Evolutionary conservation across 2,113 vertebrate species (phyloP), one percentile per base, ranked within the genome.

Genomic region (Ageneiosus marmoratus): DNA sequence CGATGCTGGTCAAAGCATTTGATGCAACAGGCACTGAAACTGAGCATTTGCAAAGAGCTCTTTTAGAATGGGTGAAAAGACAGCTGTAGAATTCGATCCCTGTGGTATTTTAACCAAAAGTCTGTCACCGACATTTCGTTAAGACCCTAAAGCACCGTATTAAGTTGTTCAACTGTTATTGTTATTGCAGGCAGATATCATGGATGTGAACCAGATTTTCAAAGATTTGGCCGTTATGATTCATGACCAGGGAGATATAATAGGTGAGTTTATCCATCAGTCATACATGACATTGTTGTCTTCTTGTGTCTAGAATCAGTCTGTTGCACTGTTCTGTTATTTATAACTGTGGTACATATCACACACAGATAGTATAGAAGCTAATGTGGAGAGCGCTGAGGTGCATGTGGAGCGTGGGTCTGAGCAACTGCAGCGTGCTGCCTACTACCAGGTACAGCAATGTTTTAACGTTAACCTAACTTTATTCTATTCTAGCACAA

Each of bases 141-240:
- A 41, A 41, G 37, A 41, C 37, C 37, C 5, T 5, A 41, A 5
- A 5, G 37, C 3, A 41, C 37, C 5, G 37, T 41, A 41, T 41
- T 41, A 41, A 41, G 3, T 41, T 41, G 37, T 41, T 41, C 3
- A 41, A 58, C 12, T 37, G 12, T 50, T 75, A 51, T 15, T 75
- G 22, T 91, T n/a, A 85, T 89, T 85, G 82, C 90, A 98, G 97
- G 95, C 96, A 85, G 96, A 97, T 81, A 98, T 98, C 86, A 91
- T 97, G 93, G 97, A 98, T 85, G 97, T 98, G 87, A 98, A 98
- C 90, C 97, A 97, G 92, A 98, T 98, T 91, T 98, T 98, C 91
- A 98, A 97, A 91, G 97, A 98, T 90, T 90, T 98, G 90, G 97
- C 96, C 37, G 93, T 97, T 91, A 98, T 98, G 97, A 97, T 98